A percentile compares a stretch with the other conserved stretches of the same genome.
Conservation (phyloP, 2,888 invertebrate genomes). For the Drosophila recens region DNA sequence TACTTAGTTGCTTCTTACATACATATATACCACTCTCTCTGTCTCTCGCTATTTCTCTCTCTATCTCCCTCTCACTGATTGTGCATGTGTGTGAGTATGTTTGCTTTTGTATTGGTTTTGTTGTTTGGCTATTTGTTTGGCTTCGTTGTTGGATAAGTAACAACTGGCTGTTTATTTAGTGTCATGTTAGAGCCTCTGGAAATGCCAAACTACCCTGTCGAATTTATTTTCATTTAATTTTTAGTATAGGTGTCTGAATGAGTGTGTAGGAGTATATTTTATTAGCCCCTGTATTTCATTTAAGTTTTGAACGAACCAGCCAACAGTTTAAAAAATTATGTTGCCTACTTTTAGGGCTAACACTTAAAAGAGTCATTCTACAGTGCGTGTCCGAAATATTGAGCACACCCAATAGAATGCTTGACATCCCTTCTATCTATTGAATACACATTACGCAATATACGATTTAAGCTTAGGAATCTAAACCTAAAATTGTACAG, state of each 20-base stretch:
- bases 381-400: slow-evolving; percentile 48
- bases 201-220: slow-evolving; percentile 31
- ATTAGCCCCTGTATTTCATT: slow-evolving; percentile 70
- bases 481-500: slow-evolving; percentile 24
- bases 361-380: slow-evolving; percentile 27
- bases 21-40: background rate
- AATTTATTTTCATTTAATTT: slow-evolving; percentile 73
- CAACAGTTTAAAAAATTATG: slow-evolving; percentile 33
- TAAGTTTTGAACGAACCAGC: slow-evolving; percentile 35
- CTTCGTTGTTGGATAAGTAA: slow-evolving; percentile 79
- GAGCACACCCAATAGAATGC: background rate
- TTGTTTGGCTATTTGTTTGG: slow-evolving; percentile 71
- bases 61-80: slow-evolving; percentile 1
- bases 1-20: slow-evolving; percentile 56
- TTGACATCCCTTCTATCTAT: background rate
- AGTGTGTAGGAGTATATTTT: slow-evolving; percentile 35
- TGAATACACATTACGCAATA: background rate
- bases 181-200: slow-evolving; percentile 69
- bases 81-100: slow-evolving; percentile 26
- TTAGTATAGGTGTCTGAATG: slow-evolving; percentile 20
- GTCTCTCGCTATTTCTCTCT: background rate
- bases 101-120: slow-evolving; percentile 68
- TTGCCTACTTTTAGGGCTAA: slow-evolving; percentile 70
- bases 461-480: background rate
- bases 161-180: slow-evolving; percentile 80